phyloP scores from a whole-genome alignment of 2,797 vertebrate genomes.

The Anomalospiza imberbis region DNA sequence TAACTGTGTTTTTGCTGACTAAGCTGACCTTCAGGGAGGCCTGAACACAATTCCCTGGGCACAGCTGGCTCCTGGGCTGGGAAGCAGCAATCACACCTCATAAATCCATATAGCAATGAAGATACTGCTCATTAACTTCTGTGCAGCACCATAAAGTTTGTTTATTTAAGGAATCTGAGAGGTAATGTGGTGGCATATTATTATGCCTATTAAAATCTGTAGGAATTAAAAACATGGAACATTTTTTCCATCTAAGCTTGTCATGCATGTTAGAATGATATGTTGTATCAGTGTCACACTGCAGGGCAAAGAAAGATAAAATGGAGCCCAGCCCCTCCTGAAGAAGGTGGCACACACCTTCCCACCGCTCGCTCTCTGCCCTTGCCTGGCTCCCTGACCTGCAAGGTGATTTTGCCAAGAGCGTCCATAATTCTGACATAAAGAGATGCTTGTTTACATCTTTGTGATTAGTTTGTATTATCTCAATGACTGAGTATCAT shows the following conservation, averaged over 20 bases:
- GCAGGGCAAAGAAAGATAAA: background rate
- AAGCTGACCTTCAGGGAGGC: background rate
- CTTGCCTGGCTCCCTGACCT: background rate
- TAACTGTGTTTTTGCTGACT: background rate
- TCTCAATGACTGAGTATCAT: background rate
- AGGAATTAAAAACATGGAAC: background rate
- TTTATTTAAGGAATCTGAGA: background rate
- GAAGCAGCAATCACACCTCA: background rate
- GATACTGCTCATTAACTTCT: background rate
- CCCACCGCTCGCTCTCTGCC: background rate
- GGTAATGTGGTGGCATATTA: background rate
- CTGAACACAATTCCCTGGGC: background rate
- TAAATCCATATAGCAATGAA: background rate
- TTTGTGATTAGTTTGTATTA: background rate
- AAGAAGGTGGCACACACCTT: background rate
- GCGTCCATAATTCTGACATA: background rate
- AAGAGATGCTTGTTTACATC: background rate
- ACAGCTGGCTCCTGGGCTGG: background rate
- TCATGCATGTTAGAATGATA: background rate
- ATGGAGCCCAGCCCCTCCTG: background rate
- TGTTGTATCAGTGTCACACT: background rate
- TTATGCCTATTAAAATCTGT: background rate
- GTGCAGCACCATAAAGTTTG: background rate
- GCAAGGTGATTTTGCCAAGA: background rate
- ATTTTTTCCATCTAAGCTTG: background rate